Conservation (phyloP, 2,797 vertebrate species). For the Distichodus sexfasciatus region DNA sequence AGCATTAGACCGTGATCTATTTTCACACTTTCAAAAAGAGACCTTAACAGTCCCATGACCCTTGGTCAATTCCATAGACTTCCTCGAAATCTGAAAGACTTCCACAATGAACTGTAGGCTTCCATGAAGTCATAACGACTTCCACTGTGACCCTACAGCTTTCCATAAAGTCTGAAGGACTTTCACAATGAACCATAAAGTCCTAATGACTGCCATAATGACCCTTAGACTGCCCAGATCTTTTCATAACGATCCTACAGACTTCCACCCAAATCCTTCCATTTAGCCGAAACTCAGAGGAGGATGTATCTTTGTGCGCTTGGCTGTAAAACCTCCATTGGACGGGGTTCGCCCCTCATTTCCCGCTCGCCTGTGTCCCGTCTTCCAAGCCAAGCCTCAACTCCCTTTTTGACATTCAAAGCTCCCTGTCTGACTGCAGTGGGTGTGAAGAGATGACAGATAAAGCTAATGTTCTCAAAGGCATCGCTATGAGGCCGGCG, state of each 20-base stretch:
- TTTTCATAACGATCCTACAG: too few relatives aligned
- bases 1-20: neutral
- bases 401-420: constrained; percentile 22
- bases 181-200: too few relatives aligned
- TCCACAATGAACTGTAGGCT: too few relatives aligned
- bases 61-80: neutral
- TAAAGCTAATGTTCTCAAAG: constrained; percentile 50
- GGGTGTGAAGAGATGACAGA: constrained; percentile 55
- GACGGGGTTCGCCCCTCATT: too few relatives aligned
- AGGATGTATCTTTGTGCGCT: constrained; percentile 11
- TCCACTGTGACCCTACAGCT: neutral
- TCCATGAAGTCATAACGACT: neutral
- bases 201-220: constrained; percentile 5
- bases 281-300: constrained; percentile 19
- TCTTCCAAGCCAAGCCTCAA: neutral
- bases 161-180: too few relatives aligned
- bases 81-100: too few relatives aligned
- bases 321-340: constrained; percentile 57
- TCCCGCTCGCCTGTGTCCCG: too few relatives aligned
- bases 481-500: constrained; percentile 51
- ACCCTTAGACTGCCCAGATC: too few relatives aligned
- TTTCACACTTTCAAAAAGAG: neutral
- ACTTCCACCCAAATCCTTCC: constrained; percentile 11
- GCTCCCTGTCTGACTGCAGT: constrained; percentile 54
- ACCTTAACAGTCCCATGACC: neutral